Evolutionary conservation across 2,113 vertebrate genomes (phyloP).

Genomic region (Austrofundulus limnaeus): DNA sequence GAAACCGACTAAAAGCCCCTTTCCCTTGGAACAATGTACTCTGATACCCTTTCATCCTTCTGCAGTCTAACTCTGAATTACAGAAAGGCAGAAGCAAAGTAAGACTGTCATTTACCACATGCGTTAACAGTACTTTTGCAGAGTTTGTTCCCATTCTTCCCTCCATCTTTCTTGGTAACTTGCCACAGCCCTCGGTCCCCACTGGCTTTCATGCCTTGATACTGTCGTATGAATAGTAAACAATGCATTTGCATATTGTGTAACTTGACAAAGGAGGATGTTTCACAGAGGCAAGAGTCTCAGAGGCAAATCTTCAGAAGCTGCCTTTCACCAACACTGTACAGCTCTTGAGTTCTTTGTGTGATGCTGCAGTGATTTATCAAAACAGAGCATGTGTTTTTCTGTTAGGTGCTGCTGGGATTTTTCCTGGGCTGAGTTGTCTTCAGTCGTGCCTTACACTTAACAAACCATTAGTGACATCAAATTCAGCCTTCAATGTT

Average conservation of each 20-base stretch:
- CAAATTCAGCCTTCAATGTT: slow-evolving; percentile 58
- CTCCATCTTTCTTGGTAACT: slow-evolving; percentile 54
- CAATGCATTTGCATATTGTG: slow-evolving; percentile 73
- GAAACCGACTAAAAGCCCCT: slow-evolving; percentile 8
- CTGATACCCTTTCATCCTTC: slow-evolving; percentile 53
- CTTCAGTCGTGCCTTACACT: slow-evolving; percentile 47
- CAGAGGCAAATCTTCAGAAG: slow-evolving; percentile 61
- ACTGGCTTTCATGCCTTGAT: slow-evolving; percentile 62
- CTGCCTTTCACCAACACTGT: slow-evolving; percentile 32
- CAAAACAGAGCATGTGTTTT: slow-evolving; percentile 54
- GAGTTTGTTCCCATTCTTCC: slow-evolving; percentile 37
- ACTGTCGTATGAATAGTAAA: slow-evolving; percentile 72
- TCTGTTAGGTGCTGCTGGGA: slow-evolving; percentile 45
- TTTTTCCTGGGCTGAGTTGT: slow-evolving; percentile 40
- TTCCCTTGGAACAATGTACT: slow-evolving; percentile 30
- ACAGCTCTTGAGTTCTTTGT: slow-evolving; percentile 33
- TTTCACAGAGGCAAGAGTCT: slow-evolving; percentile 56
- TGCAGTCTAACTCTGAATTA: slow-evolving; percentile 29
- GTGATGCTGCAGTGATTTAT: slow-evolving; percentile 62
- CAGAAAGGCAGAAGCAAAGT: slow-evolving; percentile 30
- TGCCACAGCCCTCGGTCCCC: slow-evolving; percentile 55
- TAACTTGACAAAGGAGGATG: slow-evolving; percentile 65
- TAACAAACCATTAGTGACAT: slow-evolving; percentile 65
- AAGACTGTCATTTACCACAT: slow-evolving; percentile 44
- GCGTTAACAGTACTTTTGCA: slow-evolving; percentile 48